A percentile compares a stretch with the other conserved stretches of the same genome.
Conservation (phyloP, 2,888 invertebrate species). For the Philaethria dido region DNA sequence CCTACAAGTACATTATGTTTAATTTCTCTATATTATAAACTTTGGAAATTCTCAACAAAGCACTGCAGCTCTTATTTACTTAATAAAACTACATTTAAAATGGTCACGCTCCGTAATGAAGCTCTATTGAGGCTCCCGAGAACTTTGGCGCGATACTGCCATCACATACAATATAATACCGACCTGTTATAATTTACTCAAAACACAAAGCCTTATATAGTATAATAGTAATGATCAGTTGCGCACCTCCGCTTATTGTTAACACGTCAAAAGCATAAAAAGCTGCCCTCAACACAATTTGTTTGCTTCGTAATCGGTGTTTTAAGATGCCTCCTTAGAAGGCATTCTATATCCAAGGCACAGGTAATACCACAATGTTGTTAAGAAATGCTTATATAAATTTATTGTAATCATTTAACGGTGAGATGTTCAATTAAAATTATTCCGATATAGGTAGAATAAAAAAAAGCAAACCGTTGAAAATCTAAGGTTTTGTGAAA, state of each 20-base stretch:
- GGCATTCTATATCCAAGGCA: slow-evolving; percentile 61
- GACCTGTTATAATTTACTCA: slow-evolving; percentile 83
- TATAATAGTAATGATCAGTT: slow-evolving; percentile 83
- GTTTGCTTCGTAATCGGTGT: slow-evolving; percentile 75
- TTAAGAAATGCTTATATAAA: slow-evolving; percentile 67
- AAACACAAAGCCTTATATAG: slow-evolving; percentile 82
- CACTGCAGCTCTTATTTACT: slow-evolving; percentile 28
- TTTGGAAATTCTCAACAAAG: slow-evolving; percentile 22
- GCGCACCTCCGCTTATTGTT: slow-evolving; percentile 76
- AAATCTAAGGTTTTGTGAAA: slow-evolving; percentile 77
- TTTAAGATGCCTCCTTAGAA: slow-evolving; percentile 60
- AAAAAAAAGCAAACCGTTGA: slow-evolving; percentile 76
- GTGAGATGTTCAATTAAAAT: slow-evolving; percentile 75
- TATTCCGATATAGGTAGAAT: slow-evolving; percentile 59
- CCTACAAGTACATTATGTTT: slow-evolving; percentile 32
- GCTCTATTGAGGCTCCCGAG: slow-evolving; percentile 64
- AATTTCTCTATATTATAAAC: slow-evolving; percentile 13
- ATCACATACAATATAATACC: slow-evolving; percentile 73
- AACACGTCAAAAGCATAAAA: slow-evolving; percentile 78
- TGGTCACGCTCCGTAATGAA: slow-evolving; percentile 80
- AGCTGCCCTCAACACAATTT: slow-evolving; percentile 75
- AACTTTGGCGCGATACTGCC: slow-evolving; percentile 60
- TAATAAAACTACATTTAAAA: slow-evolving; percentile 57
- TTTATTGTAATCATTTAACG: slow-evolving; percentile 75
- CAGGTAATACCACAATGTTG: slow-evolving; percentile 64